Base-by-base conservation (phyloP, 1,140 invertebrate species). In the Drosophila watanabei region DNA sequence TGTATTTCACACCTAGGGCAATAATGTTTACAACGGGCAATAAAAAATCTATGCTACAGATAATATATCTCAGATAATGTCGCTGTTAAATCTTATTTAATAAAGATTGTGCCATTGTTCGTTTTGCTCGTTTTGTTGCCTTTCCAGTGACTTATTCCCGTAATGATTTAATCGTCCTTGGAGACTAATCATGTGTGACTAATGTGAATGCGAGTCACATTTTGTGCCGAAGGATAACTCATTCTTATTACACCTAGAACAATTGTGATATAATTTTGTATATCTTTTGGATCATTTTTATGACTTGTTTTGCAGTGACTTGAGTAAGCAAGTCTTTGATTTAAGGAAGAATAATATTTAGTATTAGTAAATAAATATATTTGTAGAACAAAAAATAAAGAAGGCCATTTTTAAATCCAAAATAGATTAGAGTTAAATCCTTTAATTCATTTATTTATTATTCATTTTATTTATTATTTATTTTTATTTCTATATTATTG, bases 101-200 rank as follows among this genome's bases (percentile, higher is more conserved):
- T 41, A 68, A n/a, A 56, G 49, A 28, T 66, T 18, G 5, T 13
- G 28, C 18, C 39, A 46, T 37, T 68, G 46, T 39, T 11, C n/a
- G 13, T 24, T 24, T 24, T 35, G 49, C 32, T 46, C 24, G 33
- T 54, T 68, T 46, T 32, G 14, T 16, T 46, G 43, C n/a, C n/a
- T 37, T 54, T 14, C 16, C 48, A 54, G 35, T 49, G 66, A 45
- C 48, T 66, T 66, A 16, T 43, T 24, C 11, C 24, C 68, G n/a
- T 51, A 71, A 71, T 71, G 68, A 69, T 71, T 71, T 71, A 71
- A 71, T 69, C 68, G 63, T 39, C 63, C 49, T 71, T 71, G 49
- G 49, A 45, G 49, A 28, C 63, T 56, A 71, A 57, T 71, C 63
- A 69, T 43, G 68, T 54, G 68, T 71, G 63, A 71, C 13, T 71